Evolutionary conservation across 1,140 invertebrate genomes (phyloP), one percentile per base, ranked within the genome.

Genomic region (Camponotus vicinus): DNA sequence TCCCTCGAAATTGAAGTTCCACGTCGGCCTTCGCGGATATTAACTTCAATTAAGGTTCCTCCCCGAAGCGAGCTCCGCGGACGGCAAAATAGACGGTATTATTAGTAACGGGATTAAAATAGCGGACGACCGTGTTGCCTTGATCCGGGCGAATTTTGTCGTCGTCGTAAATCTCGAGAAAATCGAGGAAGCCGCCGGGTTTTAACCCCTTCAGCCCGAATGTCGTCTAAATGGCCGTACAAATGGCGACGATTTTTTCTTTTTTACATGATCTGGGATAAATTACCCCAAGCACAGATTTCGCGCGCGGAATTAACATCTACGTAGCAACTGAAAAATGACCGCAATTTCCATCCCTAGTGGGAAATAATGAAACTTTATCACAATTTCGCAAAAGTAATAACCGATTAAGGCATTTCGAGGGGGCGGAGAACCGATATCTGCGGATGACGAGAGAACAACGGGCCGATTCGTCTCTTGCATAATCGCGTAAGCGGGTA

Each of bases 41-140:
- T 83, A 83, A 75, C 79, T 83, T 73, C 69, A 55, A 83, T 83
- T 83, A 83, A 83, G 69, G 55, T 83, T 11, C 55, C 79, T 73
- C 55, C 40, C 64, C 79, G 40, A 83, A 75, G 69, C 37, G 67
- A 2, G 27, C 79, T 27, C 37, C 18, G 55, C 67, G 79, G 18
- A 73, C 79, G 79, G 55, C 69, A 83, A 83, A 83, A 83, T 83
- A 83, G 69, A 83, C 55, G 79, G 13, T 83, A 75, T 83, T 83
- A 83, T 83, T 83, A 83, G 69, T 83, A 83, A 64, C 69, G 27
- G 55, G 79, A 83, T 83, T 75, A 75, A 83, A 83, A 83, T 83
- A 83, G 79, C 79, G 79, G 66, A 42, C 69, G 42, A 83, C 55
- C 64, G n/a, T 42, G 69, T 83, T 83, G 69, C 69, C 79, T 83